A percentile compares a stretch with the other conserved stretches of the same genome.
Conservation (phyloP, 2,888 invertebrate genomes). For the Sinohyriopsis cumingii region DNA sequence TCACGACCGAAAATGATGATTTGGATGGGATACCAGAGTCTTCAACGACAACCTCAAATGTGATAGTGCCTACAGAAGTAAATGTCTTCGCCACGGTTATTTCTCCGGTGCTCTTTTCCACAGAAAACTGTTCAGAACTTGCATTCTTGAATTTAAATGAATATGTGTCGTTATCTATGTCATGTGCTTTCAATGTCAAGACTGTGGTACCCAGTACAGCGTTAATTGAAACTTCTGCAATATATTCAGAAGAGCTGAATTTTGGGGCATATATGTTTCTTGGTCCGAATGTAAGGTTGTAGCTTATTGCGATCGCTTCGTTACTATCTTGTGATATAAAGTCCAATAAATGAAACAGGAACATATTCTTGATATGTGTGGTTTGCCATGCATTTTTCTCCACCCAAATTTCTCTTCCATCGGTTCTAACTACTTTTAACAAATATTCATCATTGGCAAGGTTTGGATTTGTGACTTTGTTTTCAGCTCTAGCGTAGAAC, state of each 20-base stretch:
- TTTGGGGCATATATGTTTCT: slow-evolving; percentile 23
- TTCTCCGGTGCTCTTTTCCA: slow-evolving; percentile 8
- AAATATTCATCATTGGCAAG: slow-evolving; percentile 2
- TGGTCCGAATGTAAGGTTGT: slow-evolving; percentile 22
- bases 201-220: background rate
- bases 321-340: background rate
- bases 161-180: slow-evolving; percentile 14
- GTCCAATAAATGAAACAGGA: slow-evolving; percentile 30
- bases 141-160: background rate
- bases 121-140: background rate
- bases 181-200: slow-evolving; percentile 12
- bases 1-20: slow-evolving; percentile 6
- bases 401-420: slow-evolving; percentile 17
- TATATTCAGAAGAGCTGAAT: slow-evolving; percentile 11
- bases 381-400: slow-evolving; percentile 36
- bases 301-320: background rate
- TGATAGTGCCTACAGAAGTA: background rate
- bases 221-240: background rate
- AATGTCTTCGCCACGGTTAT: background rate
- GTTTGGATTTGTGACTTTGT: slow-evolving; percentile 19
- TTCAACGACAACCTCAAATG: slow-evolving; percentile 5
- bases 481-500: slow-evolving; percentile 25
- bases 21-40: slow-evolving; percentile 23
- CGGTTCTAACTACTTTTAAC: slow-evolving; percentile 10
- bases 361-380: slow-evolving; percentile 25